Evolutionary conservation across 2,888 invertebrate species (phyloP), one percentile per base, ranked within the genome.

Genomic region (Nesidiocoris tenuis): DNA sequence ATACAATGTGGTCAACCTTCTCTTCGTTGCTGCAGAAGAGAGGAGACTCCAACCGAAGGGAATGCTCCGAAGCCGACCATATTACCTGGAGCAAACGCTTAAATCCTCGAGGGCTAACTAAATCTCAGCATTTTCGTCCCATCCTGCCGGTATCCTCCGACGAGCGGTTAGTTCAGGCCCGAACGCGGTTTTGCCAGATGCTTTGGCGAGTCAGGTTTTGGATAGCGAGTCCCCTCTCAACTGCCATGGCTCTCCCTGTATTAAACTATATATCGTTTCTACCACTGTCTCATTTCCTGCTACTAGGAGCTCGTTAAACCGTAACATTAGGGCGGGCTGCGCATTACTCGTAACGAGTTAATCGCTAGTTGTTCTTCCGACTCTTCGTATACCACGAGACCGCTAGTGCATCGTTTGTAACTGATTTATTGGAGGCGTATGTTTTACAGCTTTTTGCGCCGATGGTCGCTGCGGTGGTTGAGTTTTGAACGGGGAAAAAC

Each of bases 251-350:
- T 39, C 3, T 39, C 70, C 70, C 70, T 59, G n/a, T n/a, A 59
- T 70, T 59, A 70, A 70, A 70, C 70, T 70, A 70, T 70, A 70
- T 70, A 70, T 70, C 70, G 70, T 70, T 70, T 70, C 70, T 70
- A 70, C 70, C 59, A 57, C 57, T 70, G 70, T 70, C 70, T 70
- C 70, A 12, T 39, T 12, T 12, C 39, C 12, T 39, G 39, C 39
- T 12, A 12, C 12, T 39, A 3, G 39, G 12, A 39, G 39, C 39
- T 70, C 57, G 24, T 22, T 59, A 70, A 24, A 57, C 65, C 70
- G 54, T 22, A 67, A 59, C 70, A n/a, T n/a, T n/a, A n/a, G n/a
- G 39, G 39, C 25, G 70, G 64, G 65, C n/a, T n/a, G 55, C 70
- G 25, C 70, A 70, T 70, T 70, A 59, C 70, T 70, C 70, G 70